These are phyloP conservation scores for Apocrypta bakeri DNA, from an alignment of 1,140 invertebrate genomes.

Conservation along the genomic window DNA sequence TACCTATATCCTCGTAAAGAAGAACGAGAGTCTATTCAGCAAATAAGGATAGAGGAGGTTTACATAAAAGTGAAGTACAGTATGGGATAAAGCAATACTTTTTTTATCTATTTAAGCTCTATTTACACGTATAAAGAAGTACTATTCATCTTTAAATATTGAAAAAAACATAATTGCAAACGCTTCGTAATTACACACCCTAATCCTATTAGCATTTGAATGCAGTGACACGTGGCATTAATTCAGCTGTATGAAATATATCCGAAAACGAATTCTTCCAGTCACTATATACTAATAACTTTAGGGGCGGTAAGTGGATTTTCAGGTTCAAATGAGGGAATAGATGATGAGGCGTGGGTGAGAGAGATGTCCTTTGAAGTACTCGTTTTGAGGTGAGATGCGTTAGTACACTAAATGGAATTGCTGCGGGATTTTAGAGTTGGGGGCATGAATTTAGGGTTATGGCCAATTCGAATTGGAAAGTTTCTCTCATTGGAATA, in stretches of 20 bases:
- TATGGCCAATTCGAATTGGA: not conserved
- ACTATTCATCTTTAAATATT: not conserved
- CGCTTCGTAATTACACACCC: not conserved
- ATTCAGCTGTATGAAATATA: conserved; percentile 2
- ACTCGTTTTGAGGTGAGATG: not conserved
- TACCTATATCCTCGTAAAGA: too few species aligned
- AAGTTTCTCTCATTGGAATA: not conserved
- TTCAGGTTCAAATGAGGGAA: not conserved
- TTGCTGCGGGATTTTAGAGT: not conserved
- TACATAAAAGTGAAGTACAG: not conserved
- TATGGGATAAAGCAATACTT: too few species aligned
- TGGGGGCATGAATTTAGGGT: not conserved
- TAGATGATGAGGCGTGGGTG: not conserved
- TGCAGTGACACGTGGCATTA: not conserved
- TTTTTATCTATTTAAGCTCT: too few species aligned
- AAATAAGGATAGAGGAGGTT: not conserved
- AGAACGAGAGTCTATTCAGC: not conserved
- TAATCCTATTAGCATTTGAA: not conserved
- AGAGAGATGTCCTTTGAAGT: not conserved
- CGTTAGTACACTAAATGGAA: not conserved
- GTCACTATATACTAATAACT: not conserved
- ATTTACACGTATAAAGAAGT: not conserved
- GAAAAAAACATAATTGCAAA: not conserved
- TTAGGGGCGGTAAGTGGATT: not conserved
- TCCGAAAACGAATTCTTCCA: not conserved